Evolutionary conservation across 2,888 invertebrate genomes (phyloP).

Genomic region (Tryphoninae sp.): DNA sequence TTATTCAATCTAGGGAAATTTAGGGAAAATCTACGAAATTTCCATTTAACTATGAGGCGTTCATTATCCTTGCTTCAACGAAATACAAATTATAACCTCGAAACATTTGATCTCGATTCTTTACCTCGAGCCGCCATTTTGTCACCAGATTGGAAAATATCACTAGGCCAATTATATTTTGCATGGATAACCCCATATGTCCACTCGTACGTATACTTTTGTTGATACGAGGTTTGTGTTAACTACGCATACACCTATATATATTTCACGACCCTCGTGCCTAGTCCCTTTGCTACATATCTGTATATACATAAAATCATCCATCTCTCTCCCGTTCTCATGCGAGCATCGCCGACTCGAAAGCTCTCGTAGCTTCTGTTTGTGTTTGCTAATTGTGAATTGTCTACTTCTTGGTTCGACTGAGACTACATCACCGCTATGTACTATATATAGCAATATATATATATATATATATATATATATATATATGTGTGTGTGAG

Average conservation of each 20-base stretch:
- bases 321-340: slow-evolving; percentile 49
- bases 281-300: not conserved
- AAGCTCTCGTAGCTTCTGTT: slow-evolving; percentile 78
- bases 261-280: not conserved
- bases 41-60: too few relatives aligned
- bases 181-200: too few relatives aligned
- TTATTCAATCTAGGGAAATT: too few relatives aligned
- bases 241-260: not conserved
- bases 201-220: too few relatives aligned
- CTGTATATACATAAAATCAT: slow-evolving; percentile 5
- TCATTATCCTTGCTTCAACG: too few relatives aligned
- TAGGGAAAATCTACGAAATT: too few relatives aligned
- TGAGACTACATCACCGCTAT: slow-evolving; percentile 13
- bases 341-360: slow-evolving; percentile 72
- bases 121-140: too few relatives aligned
- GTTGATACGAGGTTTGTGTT: not conserved
- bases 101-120: too few relatives aligned
- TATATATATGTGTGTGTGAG: not conserved
- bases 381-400: slow-evolving; percentile 82
- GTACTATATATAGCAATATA: not conserved
- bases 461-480: not conserved
- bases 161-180: too few relatives aligned
- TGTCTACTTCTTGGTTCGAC: slow-evolving; percentile 77
- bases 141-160: too few relatives aligned
- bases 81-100: too few relatives aligned